Conservation (phyloP, 2,113 vertebrate genomes). For the Pterophyllum scalare region DNA sequence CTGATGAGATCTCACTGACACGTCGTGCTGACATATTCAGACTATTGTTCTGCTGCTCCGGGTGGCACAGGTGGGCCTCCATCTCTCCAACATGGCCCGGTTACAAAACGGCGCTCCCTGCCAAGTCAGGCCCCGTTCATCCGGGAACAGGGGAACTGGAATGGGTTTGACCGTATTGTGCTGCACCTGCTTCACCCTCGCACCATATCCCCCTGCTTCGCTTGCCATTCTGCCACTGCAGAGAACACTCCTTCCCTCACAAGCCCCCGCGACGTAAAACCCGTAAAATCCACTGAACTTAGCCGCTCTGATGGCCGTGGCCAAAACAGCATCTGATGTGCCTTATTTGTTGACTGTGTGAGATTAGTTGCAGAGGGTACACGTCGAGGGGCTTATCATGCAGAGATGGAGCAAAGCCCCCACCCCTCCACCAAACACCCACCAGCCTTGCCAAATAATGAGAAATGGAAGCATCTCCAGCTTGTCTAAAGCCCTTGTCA, state of each 20-base stretch:
- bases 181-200: slow-evolving; percentile 76
- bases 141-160: slow-evolving; percentile 61
- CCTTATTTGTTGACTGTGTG: slow-evolving; percentile 84
- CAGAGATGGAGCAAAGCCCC: slow-evolving; percentile 47
- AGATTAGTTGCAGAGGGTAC: slow-evolving; percentile 81
- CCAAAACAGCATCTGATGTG: slow-evolving; percentile 86
- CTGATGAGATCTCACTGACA: slow-evolving; percentile 51
- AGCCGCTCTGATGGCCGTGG: slow-evolving; percentile 68
- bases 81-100: slow-evolving; percentile 55
- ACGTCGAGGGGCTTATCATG: slow-evolving; percentile 72
- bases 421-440: slow-evolving; percentile 57
- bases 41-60: slow-evolving; percentile 44
- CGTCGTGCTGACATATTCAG: slow-evolving; percentile 50
- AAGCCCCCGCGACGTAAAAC: slow-evolving; percentile 60
- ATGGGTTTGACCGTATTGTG: slow-evolving; percentile 78
- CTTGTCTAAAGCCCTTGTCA: slow-evolving; percentile 62
- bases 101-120: slow-evolving; percentile 46
- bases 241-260: slow-evolving; percentile 16
- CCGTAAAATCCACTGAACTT: slow-evolving; percentile 82
- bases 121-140: slow-evolving; percentile 66
- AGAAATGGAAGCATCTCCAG: slow-evolving; percentile 60
- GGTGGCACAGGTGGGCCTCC: slow-evolving; percentile 69
- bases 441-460: slow-evolving; percentile 58
- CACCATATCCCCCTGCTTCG: slow-evolving; percentile 50
- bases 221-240: slow-evolving; percentile 40